Percentiles rank a stretch among this genome's conserved stretches.
Conservation (phyloP, 2,113 vertebrate genomes). For the Hydropotes inermis region DNA sequence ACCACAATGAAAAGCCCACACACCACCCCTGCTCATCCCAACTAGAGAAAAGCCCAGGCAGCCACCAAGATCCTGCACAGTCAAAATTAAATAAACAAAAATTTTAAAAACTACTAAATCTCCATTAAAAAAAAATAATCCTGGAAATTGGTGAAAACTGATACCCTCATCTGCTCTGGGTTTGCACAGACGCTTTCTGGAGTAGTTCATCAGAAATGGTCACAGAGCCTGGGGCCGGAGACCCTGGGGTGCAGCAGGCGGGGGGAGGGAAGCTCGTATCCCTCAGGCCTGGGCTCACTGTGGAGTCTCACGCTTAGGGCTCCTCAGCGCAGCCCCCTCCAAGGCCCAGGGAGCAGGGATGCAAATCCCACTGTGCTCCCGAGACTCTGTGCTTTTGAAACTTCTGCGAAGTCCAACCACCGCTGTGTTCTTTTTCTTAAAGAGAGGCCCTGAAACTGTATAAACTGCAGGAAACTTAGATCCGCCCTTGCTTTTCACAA, state of each 20-base stretch:
- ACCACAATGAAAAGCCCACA: neutral
- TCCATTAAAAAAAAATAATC: neutral
- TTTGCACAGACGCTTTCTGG: rapidly evolving
- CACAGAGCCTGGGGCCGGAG: rapidly evolving
- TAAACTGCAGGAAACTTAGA: neutral
- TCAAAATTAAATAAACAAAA: neutral
- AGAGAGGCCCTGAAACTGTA: neutral
- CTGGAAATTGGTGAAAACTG: neutral
- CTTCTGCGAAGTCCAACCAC: no score
- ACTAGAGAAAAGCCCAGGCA: neutral
- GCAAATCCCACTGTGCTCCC: rapidly evolving
- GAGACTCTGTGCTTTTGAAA: neutral
- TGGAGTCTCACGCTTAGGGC: no score
- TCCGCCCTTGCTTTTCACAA: neutral
- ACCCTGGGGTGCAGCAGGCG: rapidly evolving
- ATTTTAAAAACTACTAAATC: neutral
- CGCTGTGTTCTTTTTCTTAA: neutral
- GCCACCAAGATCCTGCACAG: neutral
- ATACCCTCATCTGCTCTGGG: neutral
- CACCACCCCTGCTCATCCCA: neutral
- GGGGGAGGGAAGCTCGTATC: no score
- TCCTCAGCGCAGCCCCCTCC: neutral
- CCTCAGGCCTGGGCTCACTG: neutral
- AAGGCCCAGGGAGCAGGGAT: neutral
- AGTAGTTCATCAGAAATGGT: rapidly evolving